Percentiles rank a stretch among this genome's conserved stretches.
These are phyloP conservation scores for Podargus strigoides DNA, from an alignment of 2,797 vertebrate species.

Conservation along the genomic window DNA sequence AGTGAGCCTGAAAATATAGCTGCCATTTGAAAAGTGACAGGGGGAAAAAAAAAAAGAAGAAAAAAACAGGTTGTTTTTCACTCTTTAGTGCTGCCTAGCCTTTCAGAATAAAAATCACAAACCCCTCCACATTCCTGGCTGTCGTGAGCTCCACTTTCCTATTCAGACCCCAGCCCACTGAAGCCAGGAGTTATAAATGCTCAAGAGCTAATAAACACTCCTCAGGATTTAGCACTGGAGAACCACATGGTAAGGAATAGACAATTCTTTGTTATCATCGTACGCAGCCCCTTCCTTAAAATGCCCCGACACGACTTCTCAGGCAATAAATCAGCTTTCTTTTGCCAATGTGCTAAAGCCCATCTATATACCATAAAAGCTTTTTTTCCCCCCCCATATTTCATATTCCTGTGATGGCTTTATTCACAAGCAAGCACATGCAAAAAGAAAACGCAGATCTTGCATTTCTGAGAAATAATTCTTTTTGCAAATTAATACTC, in stretches of 20 bases:
- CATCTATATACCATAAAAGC: not conserved
- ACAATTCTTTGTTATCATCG: conserved; percentile 5
- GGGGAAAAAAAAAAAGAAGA: no score
- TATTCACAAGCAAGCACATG: not conserved
- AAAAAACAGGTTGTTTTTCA: not conserved
- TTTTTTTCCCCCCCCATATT: not conserved
- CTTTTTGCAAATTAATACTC: not conserved
- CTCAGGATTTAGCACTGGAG: conserved; percentile 2
- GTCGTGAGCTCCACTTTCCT: not conserved
- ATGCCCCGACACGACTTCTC: not conserved
- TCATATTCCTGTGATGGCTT: not conserved
- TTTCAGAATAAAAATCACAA: conserved; percentile 10
- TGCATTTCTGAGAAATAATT: not conserved
- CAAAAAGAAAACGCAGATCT: not conserved
- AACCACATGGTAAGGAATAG: conserved; percentile 1
- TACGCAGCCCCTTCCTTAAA: not conserved
- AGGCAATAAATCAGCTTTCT: conserved; percentile 20
- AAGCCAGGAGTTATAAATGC: conserved; percentile 5
- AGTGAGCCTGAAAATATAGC: not conserved
- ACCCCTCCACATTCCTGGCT: not conserved
- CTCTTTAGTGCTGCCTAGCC: not conserved
- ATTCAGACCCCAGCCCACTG: not conserved
- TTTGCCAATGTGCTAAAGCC: not conserved
- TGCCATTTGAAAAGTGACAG: not conserved
- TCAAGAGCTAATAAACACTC: conserved; percentile 33